phyloP scores from a whole-genome alignment of 2,113 vertebrate species.

The Ceyx melanurus region DNA sequence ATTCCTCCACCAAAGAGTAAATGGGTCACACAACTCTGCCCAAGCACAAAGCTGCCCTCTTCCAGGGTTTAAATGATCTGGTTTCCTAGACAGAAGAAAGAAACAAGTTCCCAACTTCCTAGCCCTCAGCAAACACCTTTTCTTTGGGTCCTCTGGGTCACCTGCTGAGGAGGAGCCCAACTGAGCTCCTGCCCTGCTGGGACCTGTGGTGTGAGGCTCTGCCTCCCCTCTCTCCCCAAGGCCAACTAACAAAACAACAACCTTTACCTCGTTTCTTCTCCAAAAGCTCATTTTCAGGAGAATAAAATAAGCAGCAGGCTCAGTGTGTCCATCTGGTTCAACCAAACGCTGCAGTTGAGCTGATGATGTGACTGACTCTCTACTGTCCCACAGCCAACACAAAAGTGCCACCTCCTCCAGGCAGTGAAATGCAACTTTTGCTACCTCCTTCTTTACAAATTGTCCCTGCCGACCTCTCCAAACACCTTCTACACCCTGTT shows the following conservation, averaged over 20 bases:
- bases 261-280: too few relatives aligned
- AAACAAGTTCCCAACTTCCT: not conserved
- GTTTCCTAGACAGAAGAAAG: not conserved
- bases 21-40: not conserved
- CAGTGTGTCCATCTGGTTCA: too few relatives aligned
- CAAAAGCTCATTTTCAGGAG: too few relatives aligned
- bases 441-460: not conserved
- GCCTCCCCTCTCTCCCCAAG: not conserved
- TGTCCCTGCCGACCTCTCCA: not conserved
- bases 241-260: not conserved
- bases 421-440: not conserved
- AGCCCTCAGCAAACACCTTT: not conserved
- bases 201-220: too few relatives aligned
- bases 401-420: not conserved
- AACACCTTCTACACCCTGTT: not conserved
- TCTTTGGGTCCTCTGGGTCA: not conserved
- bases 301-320: too few relatives aligned
- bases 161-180: not conserved
- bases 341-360: too few relatives aligned
- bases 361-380: too few relatives aligned
- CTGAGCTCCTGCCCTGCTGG: too few relatives aligned
- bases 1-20: not conserved
- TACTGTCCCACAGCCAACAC: fast-evolving
- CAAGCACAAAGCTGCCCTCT: not conserved
- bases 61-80: not conserved